phyloP scores from a whole-genome alignment of 2,113 vertebrate genomes.

The Gymnorhina tibicen region DNA sequence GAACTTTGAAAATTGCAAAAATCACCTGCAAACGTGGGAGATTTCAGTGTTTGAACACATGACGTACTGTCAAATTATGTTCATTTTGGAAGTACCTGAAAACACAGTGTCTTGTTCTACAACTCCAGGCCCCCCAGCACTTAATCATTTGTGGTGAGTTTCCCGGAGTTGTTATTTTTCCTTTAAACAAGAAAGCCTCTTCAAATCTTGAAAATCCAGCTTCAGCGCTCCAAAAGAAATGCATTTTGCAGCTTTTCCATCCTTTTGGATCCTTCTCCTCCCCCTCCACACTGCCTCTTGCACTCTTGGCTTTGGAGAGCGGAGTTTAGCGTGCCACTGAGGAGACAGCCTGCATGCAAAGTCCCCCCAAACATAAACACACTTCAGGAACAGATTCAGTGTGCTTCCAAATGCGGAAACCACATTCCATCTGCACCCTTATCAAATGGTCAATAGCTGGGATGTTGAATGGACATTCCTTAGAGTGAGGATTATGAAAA shows the following conservation, averaged over 20 bases:
- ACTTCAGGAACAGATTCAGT: constrained; percentile 1
- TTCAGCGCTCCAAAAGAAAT: background rate
- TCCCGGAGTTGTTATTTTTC: background rate
- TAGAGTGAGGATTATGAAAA: constrained; percentile 22
- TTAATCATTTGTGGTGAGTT: background rate
- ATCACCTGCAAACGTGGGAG: background rate
- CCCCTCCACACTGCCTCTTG: background rate
- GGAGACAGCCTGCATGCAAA: constrained; percentile 12
- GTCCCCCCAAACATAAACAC: constrained; percentile 53
- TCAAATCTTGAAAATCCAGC: background rate
- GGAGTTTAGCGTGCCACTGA: constrained; percentile 18
- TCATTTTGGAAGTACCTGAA: background rate
- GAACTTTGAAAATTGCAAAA: background rate
- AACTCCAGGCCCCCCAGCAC: background rate
- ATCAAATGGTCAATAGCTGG: constrained; percentile 27
- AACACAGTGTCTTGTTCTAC: background rate
- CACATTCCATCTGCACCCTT: constrained; percentile 42
- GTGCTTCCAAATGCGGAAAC: constrained; percentile 18
- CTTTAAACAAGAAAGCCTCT: background rate
- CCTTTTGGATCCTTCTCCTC: background rate
- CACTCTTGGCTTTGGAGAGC: background rate
- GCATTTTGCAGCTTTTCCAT: background rate
- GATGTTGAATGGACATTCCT: constrained; percentile 23
- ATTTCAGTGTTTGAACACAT: background rate
- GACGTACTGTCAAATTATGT: background rate